A percentile compares a stretch with the other conserved stretches of the same genome.
Conservation (phyloP, 2,113 vertebrate genomes). For the Rousettus leschenaultii region DNA sequence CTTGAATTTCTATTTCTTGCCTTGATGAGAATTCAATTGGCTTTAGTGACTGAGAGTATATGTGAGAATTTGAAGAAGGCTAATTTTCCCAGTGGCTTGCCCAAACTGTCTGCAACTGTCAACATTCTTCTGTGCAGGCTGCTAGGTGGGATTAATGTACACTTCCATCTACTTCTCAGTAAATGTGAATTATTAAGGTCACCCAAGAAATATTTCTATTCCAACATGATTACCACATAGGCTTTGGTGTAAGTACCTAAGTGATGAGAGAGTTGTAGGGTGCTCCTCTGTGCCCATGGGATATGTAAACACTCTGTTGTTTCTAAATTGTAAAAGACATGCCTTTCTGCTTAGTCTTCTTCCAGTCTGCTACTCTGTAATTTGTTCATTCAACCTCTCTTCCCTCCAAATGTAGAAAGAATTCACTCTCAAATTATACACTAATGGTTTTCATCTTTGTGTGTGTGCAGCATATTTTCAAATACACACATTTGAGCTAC, state of each 20-base stretch:
- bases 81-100: not conserved
- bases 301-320: not conserved
- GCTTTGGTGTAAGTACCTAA: not conserved
- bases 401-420: not conserved
- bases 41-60: not conserved
- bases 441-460: not conserved
- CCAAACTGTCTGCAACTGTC: not conserved
- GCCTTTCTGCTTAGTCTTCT: not conserved
- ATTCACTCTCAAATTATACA: not conserved
- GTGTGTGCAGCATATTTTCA: not conserved
- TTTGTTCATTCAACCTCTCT: not conserved
- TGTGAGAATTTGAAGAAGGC: not conserved
- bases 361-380: not conserved
- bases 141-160: not conserved
- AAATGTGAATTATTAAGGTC: not conserved
- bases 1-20: not conserved
- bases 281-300: not conserved
- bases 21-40: not conserved
- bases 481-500: not conserved
- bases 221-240: not conserved
- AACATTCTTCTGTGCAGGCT: not conserved
- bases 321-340: not conserved
- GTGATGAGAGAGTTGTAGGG: not conserved
- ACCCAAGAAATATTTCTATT: not conserved
- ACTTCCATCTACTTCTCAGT: not conserved